phyloP scores from a whole-genome alignment of 2,797 vertebrate genomes.

The Sphenopsis melanotis region DNA sequence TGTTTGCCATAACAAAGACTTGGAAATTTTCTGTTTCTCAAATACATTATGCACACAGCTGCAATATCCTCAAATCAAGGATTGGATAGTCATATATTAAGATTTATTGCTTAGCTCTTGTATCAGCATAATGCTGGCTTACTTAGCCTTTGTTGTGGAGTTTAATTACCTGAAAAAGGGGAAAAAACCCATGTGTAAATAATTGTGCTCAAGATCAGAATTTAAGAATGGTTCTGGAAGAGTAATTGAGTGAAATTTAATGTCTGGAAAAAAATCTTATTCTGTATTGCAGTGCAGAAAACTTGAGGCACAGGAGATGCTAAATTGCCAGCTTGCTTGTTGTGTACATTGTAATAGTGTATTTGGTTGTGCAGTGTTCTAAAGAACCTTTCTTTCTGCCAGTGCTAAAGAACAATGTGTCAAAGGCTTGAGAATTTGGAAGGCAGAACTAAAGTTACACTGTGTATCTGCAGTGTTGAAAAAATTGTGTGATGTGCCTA shows the following conservation, averaged over 20 bases:
- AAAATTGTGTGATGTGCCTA: not conserved
- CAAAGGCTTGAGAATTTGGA: not conserved
- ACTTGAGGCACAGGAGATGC: not conserved
- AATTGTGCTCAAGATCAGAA: not conserved
- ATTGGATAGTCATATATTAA: not conserved
- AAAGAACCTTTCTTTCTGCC: not conserved
- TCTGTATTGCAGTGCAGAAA: not conserved
- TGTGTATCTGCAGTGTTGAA: not conserved
- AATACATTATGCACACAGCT: not conserved
- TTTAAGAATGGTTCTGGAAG: not conserved
- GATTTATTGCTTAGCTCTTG: not conserved
- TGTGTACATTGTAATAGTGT: not conserved
- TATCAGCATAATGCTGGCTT: not conserved
- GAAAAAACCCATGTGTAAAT: accelerated
- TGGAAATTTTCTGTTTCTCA: not conserved
- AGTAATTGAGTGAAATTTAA: not conserved
- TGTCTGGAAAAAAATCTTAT: not conserved
- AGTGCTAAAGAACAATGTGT: not conserved
- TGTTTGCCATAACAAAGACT: not conserved
- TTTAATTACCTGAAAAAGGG: not conserved
- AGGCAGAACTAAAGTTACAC: not conserved
- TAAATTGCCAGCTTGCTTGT: not conserved
- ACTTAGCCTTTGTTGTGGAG: not conserved
- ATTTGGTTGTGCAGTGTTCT: not conserved
- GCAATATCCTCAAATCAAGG: not conserved